Base-by-base conservation (phyloP, 2,113 vertebrate species). In the Prinia subflava region DNA sequence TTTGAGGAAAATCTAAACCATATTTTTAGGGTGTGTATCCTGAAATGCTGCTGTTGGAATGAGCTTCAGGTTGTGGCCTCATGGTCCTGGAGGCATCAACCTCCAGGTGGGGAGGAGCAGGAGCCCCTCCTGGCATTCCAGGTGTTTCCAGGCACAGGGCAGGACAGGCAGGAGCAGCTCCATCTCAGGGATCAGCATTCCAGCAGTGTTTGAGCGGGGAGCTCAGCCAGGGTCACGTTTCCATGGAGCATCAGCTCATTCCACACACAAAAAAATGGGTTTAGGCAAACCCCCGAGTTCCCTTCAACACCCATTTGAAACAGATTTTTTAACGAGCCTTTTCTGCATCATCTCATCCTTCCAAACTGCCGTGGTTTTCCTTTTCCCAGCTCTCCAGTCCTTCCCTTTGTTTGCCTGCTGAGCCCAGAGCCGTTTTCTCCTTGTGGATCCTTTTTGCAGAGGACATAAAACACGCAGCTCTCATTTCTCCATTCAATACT, bases 351-450 rank as follows among this genome's bases (percentile, higher is more conserved):
- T 70, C 60, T 9, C 41, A 77, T 30, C 46, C 42, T 49, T 42
- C 31, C 52, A 76, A 53, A 44, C 21, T 25, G 35, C 46, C 4
- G 10, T 25, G 41, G 13, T 21, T 82, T 84, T 56, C 16, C 60
- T 81, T 71, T 57, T 39, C 17, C 47, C 53, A 67, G 9, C 44
- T 41, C 83, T 91, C 20, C n/a, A 64, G 13, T n/a, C 68, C 35
- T 75, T 69, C 41, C 33, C 64, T 83, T 62, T 84, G 76, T 21
- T 71, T 22, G 7, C 69, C 71, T 84, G 91, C 92, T 87, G 62
- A 92, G 89, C 81, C 65, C 56, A 70, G 81, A 94, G 81, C 52
- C 78, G 56, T 85, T 85, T 89, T 22, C 67, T 73, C 42, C 62
- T 76, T 4, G 7, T 64, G 52, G 42, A 70, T 93, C 46, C 65